Evolutionary conservation across 1,140 invertebrate species (phyloP).

Genomic region (Hyphantria cunea): DNA sequence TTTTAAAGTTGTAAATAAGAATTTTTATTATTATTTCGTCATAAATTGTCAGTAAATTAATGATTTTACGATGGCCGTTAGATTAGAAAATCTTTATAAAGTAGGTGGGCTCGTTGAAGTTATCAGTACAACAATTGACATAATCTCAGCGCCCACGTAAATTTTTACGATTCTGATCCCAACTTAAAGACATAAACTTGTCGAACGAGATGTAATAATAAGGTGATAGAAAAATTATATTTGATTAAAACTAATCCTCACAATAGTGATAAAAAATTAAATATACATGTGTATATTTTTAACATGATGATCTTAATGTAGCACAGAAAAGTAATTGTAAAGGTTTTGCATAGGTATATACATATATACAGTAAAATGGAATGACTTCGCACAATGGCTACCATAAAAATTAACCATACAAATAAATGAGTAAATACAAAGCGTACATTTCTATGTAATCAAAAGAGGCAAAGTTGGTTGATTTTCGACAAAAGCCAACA

Average conservation of each 20-base stretch:
- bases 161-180: constrained; percentile 22
- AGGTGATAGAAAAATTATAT: constrained; percentile 4
- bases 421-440: constrained; percentile 23
- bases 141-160: constrained; percentile 22
- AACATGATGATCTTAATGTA: neutral
- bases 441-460: constrained; percentile 9
- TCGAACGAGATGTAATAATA: constrained; percentile 17
- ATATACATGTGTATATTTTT: no score
- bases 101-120: constrained; percentile 28
- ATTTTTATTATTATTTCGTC: constrained; percentile 15
- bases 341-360: neutral
- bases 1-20: constrained; percentile 20
- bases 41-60: constrained; percentile 25
- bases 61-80: constrained; percentile 23
- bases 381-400: constrained; percentile 12
- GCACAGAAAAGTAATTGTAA: neutral
- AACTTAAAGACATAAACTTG: constrained; percentile 18
- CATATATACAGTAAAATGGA: neutral
- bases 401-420: constrained; percentile 20
- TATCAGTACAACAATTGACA: constrained; percentile 28
- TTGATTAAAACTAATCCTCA: constrained; percentile 12
- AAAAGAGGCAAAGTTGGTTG: constrained; percentile 34
- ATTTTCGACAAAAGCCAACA: constrained; percentile 59
- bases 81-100: constrained; percentile 10
- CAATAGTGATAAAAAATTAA: no score